Base-by-base conservation (phyloP, 2,888 invertebrate genomes). In the Caenorhabditis macrosperma region DNA sequence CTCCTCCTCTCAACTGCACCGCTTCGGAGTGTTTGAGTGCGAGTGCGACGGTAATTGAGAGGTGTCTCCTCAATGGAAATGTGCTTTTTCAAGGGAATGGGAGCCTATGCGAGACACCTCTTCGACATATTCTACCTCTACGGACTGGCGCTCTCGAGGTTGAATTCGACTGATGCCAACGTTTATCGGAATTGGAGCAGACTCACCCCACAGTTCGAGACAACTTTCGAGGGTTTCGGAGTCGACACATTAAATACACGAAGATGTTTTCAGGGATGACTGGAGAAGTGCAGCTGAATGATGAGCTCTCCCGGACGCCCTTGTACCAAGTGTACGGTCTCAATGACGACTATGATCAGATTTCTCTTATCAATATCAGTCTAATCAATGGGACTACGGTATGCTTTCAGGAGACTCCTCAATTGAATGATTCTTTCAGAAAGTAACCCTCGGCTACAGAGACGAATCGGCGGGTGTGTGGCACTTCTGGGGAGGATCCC, bases 121-220 rank as follows among this genome's bases (percentile, higher is more conserved):
- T 79, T 84, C 55, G 88, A 88, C 50, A 74, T 82, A n/a, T 78
- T 88, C 46, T 87, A 86, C 50, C 61, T 86, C 26, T 88, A 87
- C 52, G 86, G 81, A 9, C 24, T 77, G 54, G 83, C 72, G 6
- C 15, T 64, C 10, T 20, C 44, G 1, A 63, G 20, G n/a, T 22
- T 72, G 35, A 72, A 72, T 17, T 57, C 72, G 5, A 72, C 72
- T 22, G 64, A 72, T 64, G 48, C 63, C 2, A 48, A 26, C 4
- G 50, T 72, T n/a, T 72, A 75, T 52, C 10, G 61, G 4, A 54
- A 66, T 46, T 28, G 63, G 35, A 20, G 35, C 9, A 12, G 30
- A 20, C 22, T 72, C 20, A 38, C 57, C 57, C 57, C 72, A 4
- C 7, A 57, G 1, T 57, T 52, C 26, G n/a, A 6, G 0, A 64